A percentile compares a stretch with the other conserved stretches of the same genome.
phyloP scores from a whole-genome alignment of 1,140 invertebrate genomes.

The Lasioglossum baleicum region DNA sequence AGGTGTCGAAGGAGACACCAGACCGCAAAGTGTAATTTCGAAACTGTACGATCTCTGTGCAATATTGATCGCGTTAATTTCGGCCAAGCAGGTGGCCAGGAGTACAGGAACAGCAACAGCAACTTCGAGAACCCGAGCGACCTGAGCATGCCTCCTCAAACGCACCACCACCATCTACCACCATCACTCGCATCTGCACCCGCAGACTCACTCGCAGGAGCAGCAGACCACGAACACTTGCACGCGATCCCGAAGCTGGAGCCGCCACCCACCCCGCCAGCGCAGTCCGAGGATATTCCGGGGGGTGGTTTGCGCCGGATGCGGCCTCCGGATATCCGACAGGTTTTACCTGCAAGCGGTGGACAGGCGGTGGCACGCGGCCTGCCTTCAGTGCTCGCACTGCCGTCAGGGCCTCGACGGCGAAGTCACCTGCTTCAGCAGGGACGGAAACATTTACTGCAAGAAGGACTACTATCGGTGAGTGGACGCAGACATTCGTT shows the following conservation, averaged over 20 bases:
- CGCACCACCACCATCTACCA: constrained; percentile 67
- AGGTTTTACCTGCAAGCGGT: constrained; percentile 95
- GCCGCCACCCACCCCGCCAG: constrained; percentile 79
- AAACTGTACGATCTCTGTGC: too few relatives aligned
- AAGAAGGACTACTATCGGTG: constrained; percentile 98
- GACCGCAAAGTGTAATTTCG: too few relatives aligned
- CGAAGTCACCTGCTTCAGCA: constrained; percentile 95
- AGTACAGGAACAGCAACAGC: constrained; percentile 70
- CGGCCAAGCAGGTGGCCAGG: constrained; percentile 67
- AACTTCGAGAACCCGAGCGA: constrained; percentile 73
- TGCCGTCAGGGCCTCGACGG: constrained; percentile 94
- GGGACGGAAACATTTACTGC: constrained; percentile 97
- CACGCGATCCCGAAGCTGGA: constrained; percentile 81
- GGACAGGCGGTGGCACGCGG: constrained; percentile 95
- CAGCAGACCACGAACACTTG: constrained; percentile 66
- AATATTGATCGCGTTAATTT: too few relatives aligned
- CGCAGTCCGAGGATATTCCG: constrained; percentile 76
- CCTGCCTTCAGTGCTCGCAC: constrained; percentile 94
- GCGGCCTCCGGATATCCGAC: constrained; percentile 90
- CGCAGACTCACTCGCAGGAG: constrained; percentile 69
- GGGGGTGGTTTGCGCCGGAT: constrained; percentile 89
- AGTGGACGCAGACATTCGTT: constrained; percentile 80
- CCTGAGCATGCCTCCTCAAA: constrained; percentile 73
- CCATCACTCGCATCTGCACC: constrained; percentile 67
- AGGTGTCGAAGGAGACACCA: too few relatives aligned